phyloP scores from a whole-genome alignment of 1,140 invertebrate genomes.

The Drosophila rhopaloa region DNA sequence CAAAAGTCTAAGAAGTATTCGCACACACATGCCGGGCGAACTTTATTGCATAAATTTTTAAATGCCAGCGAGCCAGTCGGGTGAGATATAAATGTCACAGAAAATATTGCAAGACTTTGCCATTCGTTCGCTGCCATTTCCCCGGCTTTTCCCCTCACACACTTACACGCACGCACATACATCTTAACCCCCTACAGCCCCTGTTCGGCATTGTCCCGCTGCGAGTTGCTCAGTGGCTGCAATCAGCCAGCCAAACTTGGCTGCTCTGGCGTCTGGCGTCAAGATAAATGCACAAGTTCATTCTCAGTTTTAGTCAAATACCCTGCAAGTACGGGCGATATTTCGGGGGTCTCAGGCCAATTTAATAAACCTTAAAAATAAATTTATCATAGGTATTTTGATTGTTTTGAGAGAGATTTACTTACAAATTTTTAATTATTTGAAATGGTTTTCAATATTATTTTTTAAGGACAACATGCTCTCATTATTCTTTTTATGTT shows the following conservation, averaged over 20 bases:
- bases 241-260: constrained; percentile 70
- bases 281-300: constrained; percentile 83
- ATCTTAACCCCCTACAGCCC: constrained; percentile 20
- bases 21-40: constrained; percentile 36
- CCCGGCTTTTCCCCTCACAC: background rate
- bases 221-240: constrained; percentile 48
- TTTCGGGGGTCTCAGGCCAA: background rate
- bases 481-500: no score
- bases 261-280: constrained; percentile 51
- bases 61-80: constrained; percentile 44
- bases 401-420: no score
- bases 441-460: no score
- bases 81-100: constrained; percentile 76
- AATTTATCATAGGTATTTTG: no score
- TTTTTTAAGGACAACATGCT: no score
- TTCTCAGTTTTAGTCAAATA: constrained; percentile 60
- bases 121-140: constrained; percentile 32
- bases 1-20: constrained; percentile 31
- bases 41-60: constrained; percentile 82
- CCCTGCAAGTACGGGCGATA: constrained; percentile 17
- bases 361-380: no score
- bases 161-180: background rate
- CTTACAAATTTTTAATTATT: no score
- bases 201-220: constrained; percentile 45
- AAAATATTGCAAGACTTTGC: constrained; percentile 71